Percentiles rank a stretch among this genome's conserved stretches.
Evolutionary conservation across 2,113 vertebrate species (phyloP).

Genomic region (Phaetusa simplex): DNA sequence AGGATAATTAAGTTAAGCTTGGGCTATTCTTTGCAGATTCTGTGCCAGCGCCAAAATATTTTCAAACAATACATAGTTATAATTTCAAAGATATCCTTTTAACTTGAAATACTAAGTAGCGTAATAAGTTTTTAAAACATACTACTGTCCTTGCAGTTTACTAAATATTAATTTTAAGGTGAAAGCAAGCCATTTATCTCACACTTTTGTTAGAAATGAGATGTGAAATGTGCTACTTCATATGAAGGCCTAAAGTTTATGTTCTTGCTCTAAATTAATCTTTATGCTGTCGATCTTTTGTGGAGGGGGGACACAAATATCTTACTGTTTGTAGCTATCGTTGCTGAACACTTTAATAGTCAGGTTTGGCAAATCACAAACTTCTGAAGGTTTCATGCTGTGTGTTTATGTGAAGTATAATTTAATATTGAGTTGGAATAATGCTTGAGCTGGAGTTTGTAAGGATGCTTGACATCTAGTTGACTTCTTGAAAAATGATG

Average conservation of each 20-base stretch:
- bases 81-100: conserved; percentile 27
- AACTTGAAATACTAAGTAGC: not conserved
- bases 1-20: conserved; percentile 50
- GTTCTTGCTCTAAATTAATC: not conserved
- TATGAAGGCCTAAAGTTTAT: not conserved
- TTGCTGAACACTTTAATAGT: not conserved
- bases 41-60: conserved; percentile 32
- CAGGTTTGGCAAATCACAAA: not conserved
- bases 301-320: not conserved
- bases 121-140: not conserved
- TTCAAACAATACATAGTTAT: not conserved
- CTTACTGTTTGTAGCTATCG: not conserved
- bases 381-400: not conserved
- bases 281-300: not conserved
- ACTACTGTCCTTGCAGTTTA: not conserved
- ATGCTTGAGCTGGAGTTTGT: not conserved
- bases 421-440: not conserved
- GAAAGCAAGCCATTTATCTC: not conserved
- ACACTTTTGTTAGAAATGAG: not conserved
- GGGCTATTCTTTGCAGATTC: conserved; percentile 27
- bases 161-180: not conserved
- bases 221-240: not conserved
- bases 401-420: not conserved
- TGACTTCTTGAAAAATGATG: not conserved
- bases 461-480: not conserved